phyloP scores from a whole-genome alignment of 2,113 vertebrate genomes.

The Gambusia affinis region DNA sequence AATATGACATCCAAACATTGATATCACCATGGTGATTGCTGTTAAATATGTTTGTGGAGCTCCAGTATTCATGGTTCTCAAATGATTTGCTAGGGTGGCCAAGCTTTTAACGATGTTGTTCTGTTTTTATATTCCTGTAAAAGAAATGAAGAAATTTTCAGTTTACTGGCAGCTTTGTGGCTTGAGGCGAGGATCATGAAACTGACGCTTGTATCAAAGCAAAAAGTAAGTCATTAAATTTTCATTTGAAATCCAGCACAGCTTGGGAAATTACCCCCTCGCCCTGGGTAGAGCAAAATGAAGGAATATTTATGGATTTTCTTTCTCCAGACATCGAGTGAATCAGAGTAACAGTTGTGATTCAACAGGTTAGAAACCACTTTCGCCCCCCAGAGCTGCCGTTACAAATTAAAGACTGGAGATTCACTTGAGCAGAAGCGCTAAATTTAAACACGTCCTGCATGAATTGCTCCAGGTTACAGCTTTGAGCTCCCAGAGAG shows the following conservation, averaged over 20 bases:
- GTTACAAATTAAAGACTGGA: conserved; percentile 15
- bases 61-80: not conserved
- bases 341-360: conserved; percentile 14
- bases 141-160: not conserved
- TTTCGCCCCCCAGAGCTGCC: not conserved
- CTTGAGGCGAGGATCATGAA: not conserved
- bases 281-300: not conserved
- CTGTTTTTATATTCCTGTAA: not conserved
- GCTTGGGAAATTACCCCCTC: not conserved
- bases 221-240: conserved; percentile 1
- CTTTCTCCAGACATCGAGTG: not conserved
- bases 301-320: not conserved
- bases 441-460: not conserved
- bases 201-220: not conserved
- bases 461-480: conserved; percentile 1
- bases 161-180: not conserved
- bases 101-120: not conserved
- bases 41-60: not conserved
- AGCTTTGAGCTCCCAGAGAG: conserved; percentile 36
- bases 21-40: not conserved
- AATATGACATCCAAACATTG: not conserved
- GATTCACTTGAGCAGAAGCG: conserved; percentile 9
- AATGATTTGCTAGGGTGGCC: not conserved
- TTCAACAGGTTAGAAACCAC: conserved; percentile 30
- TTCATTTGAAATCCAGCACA: not conserved